Evolutionary conservation across 2,888 invertebrate genomes (phyloP).

Genomic region (Steinernema carpocapsae): DNA sequence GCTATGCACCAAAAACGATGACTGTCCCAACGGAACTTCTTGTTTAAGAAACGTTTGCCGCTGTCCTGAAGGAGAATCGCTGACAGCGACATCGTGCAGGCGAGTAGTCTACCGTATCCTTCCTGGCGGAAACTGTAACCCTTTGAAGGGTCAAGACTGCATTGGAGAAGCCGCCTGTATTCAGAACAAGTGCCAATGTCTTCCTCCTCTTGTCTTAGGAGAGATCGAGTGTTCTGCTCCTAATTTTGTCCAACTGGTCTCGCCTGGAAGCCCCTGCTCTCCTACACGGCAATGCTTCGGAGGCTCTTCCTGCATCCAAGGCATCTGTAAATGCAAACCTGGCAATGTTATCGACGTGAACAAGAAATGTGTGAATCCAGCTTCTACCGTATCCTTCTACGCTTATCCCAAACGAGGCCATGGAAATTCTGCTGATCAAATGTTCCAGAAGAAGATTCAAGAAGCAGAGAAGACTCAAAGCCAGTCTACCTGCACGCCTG

Average conservation of each 20-base stretch:
- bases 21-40: slow-evolving; percentile 59
- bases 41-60: slow-evolving; percentile 65
- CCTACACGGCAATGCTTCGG: slow-evolving; percentile 55
- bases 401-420: slow-evolving; percentile 38
- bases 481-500: slow-evolving; percentile 29
- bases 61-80: slow-evolving; percentile 61
- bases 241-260: slow-evolving; percentile 47
- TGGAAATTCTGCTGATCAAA: slow-evolving; percentile 29
- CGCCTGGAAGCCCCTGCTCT: slow-evolving; percentile 58
- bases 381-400: slow-evolving; percentile 41
- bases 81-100: neutral
- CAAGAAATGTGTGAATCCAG: slow-evolving; percentile 49
- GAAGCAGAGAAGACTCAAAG: neutral
- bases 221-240: slow-evolving; percentile 59
- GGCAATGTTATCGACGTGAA: slow-evolving; percentile 56
- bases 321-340: slow-evolving; percentile 56
- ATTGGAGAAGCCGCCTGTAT: slow-evolving; percentile 56
- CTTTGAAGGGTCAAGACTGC: slow-evolving; percentile 63
- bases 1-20: slow-evolving; percentile 33
- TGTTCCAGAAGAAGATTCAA: slow-evolving; percentile 33
- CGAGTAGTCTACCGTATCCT: neutral
- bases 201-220: slow-evolving; percentile 52
- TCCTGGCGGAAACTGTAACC: slow-evolving; percentile 60
- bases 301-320: slow-evolving; percentile 48
- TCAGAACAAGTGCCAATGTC: slow-evolving; percentile 55